These are phyloP conservation scores for Aramus guarauna DNA, from an alignment of 2,113 vertebrate genomes.

Conservation along the genomic window DNA sequence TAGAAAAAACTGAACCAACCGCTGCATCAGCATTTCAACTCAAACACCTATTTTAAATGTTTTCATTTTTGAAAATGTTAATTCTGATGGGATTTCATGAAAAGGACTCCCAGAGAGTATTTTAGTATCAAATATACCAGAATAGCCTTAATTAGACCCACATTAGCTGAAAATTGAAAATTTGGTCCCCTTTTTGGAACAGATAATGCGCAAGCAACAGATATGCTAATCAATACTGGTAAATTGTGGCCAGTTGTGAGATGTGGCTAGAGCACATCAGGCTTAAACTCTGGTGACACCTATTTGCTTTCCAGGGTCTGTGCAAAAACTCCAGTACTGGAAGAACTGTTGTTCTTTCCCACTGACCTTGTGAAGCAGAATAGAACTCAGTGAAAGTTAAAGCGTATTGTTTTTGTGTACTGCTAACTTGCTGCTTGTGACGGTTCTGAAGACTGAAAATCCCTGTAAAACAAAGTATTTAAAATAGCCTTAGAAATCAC, in stretches of 20 bases:
- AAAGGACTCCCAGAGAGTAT: slow-evolving; percentile 75
- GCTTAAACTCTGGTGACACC: slow-evolving; percentile 7
- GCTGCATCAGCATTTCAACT: slow-evolving; percentile 47
- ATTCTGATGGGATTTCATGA: slow-evolving; percentile 69
- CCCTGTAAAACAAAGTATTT: slow-evolving; percentile 35
- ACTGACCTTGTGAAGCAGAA: neutral
- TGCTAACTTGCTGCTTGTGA: slow-evolving; percentile 53
- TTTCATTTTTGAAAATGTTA: slow-evolving; percentile 83
- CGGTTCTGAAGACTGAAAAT: slow-evolving; percentile 54
- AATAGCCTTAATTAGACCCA: slow-evolving; percentile 80
- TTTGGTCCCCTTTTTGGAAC: slow-evolving; percentile 60
- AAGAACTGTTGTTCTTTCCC: neutral
- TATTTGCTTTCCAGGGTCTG: slow-evolving; percentile 2
- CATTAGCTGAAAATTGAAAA: slow-evolving; percentile 62
- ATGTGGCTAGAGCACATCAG: neutral
- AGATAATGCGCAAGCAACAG: neutral
- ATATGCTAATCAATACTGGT: neutral
- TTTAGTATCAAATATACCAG: slow-evolving; percentile 75
- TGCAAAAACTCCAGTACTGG: neutral
- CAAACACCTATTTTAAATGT: slow-evolving; percentile 67
- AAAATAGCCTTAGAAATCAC: slow-evolving; percentile 47
- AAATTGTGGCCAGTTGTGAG: neutral
- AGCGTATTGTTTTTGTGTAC: slow-evolving; percentile 44
- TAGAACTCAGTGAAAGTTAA: neutral
- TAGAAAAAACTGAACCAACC: neutral